These are phyloP conservation scores for Otis tarda DNA, from an alignment of 2,113 vertebrate species.

Conservation along the genomic window DNA sequence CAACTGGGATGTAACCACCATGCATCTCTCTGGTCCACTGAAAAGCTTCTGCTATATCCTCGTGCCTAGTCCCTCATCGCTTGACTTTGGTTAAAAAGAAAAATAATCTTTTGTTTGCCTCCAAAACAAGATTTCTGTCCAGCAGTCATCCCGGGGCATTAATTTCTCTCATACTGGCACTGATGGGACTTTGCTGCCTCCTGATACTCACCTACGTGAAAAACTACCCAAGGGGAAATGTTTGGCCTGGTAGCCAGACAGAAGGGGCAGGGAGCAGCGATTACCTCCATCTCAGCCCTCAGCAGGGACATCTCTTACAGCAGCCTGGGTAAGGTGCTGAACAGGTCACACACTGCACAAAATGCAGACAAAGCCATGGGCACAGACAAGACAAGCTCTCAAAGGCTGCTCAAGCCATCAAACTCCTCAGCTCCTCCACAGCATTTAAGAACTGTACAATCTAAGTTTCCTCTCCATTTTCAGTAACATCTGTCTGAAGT, in stretches of 20 bases:
- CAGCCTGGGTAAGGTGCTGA: background rate
- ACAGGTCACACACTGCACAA: background rate
- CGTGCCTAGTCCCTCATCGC: background rate
- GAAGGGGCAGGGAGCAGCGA: background rate
- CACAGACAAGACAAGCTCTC: background rate
- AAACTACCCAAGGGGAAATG: background rate
- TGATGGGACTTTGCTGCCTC: background rate
- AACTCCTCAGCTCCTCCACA: background rate
- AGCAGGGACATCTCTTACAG: background rate
- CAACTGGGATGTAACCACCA: fast-evolving
- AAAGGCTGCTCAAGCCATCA: background rate
- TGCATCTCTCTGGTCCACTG: background rate
- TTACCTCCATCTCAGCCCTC: background rate
- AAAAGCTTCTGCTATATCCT: fast-evolving
- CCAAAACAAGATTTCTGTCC: background rate
- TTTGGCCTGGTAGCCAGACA: background rate
- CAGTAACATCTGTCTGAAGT: background rate
- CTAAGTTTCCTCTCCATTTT: background rate
- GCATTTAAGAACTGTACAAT: background rate
- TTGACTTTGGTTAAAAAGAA: background rate
- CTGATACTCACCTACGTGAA: background rate
- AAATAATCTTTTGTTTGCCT: background rate
- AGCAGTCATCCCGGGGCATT: background rate
- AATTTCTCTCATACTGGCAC: background rate
- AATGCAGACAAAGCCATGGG: background rate